phyloP scores from a whole-genome alignment of 2,797 vertebrate genomes.

The Sardinella longiceps region DNA sequence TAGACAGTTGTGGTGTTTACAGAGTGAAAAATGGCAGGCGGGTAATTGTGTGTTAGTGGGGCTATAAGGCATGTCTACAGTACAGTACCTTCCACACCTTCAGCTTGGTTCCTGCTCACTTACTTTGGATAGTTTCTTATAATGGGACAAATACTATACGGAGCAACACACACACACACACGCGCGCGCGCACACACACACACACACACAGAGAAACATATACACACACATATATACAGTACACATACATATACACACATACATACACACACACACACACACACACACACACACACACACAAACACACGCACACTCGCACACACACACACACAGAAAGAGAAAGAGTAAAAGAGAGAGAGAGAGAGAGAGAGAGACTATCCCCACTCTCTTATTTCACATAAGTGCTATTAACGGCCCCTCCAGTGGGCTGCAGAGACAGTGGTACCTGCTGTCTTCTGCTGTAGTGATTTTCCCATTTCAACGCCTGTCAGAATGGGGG shows the following conservation, averaged over 20 bases:
- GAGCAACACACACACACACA: conserved; percentile 4
- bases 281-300: conserved; percentile 22
- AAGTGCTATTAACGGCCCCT: conserved; percentile 24
- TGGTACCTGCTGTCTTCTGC: conserved; percentile 18
- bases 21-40: conserved; percentile 27
- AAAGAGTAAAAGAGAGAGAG: too few species aligned
- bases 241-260: conserved; percentile 29
- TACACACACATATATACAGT: conserved; percentile 37
- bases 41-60: conserved; percentile 29
- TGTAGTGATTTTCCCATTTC: conserved; percentile 28
- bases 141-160: conserved; percentile 41
- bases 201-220: conserved; percentile 10
- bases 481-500: conserved; percentile 1
- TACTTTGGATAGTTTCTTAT: conserved; percentile 40
- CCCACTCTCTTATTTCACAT: conserved; percentile 21
- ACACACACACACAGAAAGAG: conserved; percentile 26
- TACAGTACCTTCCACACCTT: conserved; percentile 13
- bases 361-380: too few species aligned
- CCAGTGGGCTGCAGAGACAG: conserved; percentile 36
- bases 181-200: conserved; percentile 18
- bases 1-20: neutral
- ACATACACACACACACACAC: conserved; percentile 38
- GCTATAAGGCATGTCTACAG: conserved; percentile 22
- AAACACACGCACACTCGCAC: neutral
- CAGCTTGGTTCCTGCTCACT: conserved; percentile 29